Evolutionary conservation across 2,888 invertebrate species (phyloP).

Genomic region (Monopis laevigella): DNA sequence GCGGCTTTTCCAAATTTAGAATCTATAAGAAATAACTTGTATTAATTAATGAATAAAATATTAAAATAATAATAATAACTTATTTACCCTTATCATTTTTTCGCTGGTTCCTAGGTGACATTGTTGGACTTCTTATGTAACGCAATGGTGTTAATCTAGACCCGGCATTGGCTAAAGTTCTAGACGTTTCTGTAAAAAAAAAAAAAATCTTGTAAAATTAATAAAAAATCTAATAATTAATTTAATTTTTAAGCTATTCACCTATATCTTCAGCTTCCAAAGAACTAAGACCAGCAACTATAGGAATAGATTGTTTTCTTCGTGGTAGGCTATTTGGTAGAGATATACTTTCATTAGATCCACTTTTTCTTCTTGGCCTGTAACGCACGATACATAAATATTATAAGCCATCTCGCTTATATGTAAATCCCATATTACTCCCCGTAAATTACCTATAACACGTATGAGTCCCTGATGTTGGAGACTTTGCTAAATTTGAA

Average conservation of each 20-base stretch:
- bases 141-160: constrained; percentile 56
- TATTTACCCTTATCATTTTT: constrained; percentile 27
- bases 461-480: constrained; percentile 50
- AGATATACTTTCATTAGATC: constrained; percentile 71
- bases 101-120: constrained; percentile 61
- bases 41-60: constrained; percentile 16
- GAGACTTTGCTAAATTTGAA: constrained; percentile 63
- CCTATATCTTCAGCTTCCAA: constrained; percentile 58
- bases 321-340: constrained; percentile 71
- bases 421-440: neutral
- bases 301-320: constrained; percentile 66
- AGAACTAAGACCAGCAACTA: constrained; percentile 54
- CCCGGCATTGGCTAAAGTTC: constrained; percentile 56
- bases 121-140: constrained; percentile 53
- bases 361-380: constrained; percentile 57
- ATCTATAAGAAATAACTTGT: constrained; percentile 29
- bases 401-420: neutral
- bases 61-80: constrained; percentile 5
- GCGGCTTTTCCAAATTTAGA: constrained; percentile 75
- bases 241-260: constrained; percentile 13
- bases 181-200: constrained; percentile 47
- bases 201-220: too few relatives aligned
- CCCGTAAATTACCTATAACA: constrained; percentile 41
- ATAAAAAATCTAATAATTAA: neutral
- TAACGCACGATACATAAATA: constrained; percentile 17